Percentiles rank a stretch among this genome's conserved stretches.
phyloP scores from a whole-genome alignment of 2,113 vertebrate genomes.

The Epinephelus lanceolatus region DNA sequence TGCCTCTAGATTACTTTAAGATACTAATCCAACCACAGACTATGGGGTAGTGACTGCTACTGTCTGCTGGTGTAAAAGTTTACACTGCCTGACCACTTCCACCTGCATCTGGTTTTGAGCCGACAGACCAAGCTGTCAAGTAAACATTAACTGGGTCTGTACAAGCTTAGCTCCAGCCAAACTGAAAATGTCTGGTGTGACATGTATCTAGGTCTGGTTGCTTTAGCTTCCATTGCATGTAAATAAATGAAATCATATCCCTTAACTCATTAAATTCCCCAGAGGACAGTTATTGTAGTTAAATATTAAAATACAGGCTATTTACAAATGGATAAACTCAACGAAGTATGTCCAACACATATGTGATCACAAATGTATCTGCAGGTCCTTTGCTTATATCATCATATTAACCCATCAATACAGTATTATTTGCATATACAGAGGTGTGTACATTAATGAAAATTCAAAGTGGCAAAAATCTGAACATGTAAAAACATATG shows the following conservation, averaged over 20 bases:
- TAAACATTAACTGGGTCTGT: constrained; percentile 52
- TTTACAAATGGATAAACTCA: not conserved
- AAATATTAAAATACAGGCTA: not conserved
- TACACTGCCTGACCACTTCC: constrained; percentile 46
- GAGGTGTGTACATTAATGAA: not conserved
- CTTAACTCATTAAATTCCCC: not conserved
- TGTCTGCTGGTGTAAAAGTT: constrained; percentile 42
- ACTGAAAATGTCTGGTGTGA: constrained; percentile 21
- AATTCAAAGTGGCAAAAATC: not conserved
- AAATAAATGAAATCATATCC: constrained; percentile 1
- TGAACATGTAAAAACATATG: not conserved
- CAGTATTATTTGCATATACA: not conserved
- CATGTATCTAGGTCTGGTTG: not conserved
- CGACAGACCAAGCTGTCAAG: constrained; percentile 37
- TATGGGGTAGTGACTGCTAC: constrained; percentile 10
- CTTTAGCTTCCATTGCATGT: not conserved
- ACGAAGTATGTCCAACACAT: not conserved
- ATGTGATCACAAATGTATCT: not conserved
- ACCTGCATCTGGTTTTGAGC: constrained; percentile 55
- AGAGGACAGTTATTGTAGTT: not conserved
- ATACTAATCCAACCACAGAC: constrained; percentile 5
- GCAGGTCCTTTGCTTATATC: not conserved
- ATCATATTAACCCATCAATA: not conserved
- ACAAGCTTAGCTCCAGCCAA: constrained; percentile 18
- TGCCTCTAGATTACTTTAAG: constrained; percentile 26